Evolutionary conservation across 2,888 invertebrate species (phyloP), one percentile per base, ranked within the genome.

Genomic region (Epistrophe eligans): DNA sequence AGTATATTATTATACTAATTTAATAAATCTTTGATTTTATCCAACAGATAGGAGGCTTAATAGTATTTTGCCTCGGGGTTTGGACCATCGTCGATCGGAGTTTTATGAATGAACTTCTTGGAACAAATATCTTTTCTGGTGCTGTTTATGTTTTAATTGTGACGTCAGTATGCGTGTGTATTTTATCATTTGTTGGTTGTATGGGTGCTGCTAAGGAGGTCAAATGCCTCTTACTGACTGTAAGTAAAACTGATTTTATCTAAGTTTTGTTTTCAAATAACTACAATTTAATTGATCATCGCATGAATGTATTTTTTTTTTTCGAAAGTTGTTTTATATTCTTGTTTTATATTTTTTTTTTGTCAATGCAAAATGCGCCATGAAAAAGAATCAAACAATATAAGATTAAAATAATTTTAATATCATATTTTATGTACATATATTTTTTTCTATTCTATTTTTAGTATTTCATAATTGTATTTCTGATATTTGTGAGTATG

Each of bases 161-260:
- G 28, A 96, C 97, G 82, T 98, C 98, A 8, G 95, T 96, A 43
- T 94, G 97, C 84, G 95, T 98, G 84, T 95, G 97, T 90, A 91
- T 98, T 88, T 95, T 98, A 73, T 96, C 98, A 11, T 96, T 98
- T 92, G 95, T 99, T 88, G 99, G 99, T 79, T 98, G 98, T 93
- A 95, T 97, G 90, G 99, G 98, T 58, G 98, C 98, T n/a, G 96
- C 97, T 60, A 97, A 96, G 92, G 98, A 99, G 94, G 96, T 98
- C 91, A 97, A 97, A 93, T 98, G 98, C 93, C 96, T 99, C 95
- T 95, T 99, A 64, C 94, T 98, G 77, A 97, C 97, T 94, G 98
- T 98, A 93, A 94, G 95, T 93, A 55, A 43, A 79, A 8, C 11
- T 17, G 15, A 62, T 15, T n/a, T 17, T 24, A 24, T 71, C n/a